Percentiles rank a stretch among this genome's conserved stretches.
Conservation (phyloP, 1,140 invertebrate species). For the Rhagoletis pomonella region DNA sequence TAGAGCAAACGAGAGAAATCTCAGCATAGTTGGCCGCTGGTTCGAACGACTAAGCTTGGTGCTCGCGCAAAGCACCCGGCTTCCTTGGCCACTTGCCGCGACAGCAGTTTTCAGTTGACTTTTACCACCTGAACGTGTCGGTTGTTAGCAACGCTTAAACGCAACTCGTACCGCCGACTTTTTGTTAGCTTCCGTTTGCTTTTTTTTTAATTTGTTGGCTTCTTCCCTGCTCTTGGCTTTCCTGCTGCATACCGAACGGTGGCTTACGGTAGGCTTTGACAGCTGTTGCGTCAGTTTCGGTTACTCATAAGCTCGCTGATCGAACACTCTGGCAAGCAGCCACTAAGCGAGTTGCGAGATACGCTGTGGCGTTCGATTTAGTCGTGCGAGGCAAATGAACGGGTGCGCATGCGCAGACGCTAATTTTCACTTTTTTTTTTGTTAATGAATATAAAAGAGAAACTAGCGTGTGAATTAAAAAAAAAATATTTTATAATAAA, state of each 20-base stretch:
- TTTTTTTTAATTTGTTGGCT: background rate
- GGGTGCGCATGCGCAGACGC: slow-evolving; percentile 32
- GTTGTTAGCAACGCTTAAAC: slow-evolving; percentile 31
- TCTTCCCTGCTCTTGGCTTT: background rate
- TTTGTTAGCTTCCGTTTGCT: background rate
- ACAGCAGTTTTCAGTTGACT: slow-evolving; percentile 14
- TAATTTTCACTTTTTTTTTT: background rate
- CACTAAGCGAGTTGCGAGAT: background rate
- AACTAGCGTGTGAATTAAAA: background rate
- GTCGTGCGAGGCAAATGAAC: slow-evolving; percentile 26
- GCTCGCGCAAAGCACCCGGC: background rate
- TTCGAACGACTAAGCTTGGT: background rate
- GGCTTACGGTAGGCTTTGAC: slow-evolving; percentile 26
- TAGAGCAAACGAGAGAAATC: background rate
- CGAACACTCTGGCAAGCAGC: background rate
- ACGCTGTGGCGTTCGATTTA: background rate
- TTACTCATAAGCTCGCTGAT: background rate
- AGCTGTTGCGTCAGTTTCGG: background rate
- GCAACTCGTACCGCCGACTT: slow-evolving; percentile 12
- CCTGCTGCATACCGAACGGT: background rate
- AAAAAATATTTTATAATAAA: background rate
- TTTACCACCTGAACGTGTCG: slow-evolving; percentile 37
- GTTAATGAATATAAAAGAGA: background rate
- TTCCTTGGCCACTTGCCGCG: background rate
- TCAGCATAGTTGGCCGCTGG: background rate